Evolutionary conservation across 2,113 vertebrate genomes (phyloP).

Genomic region (Sula dactylatra): DNA sequence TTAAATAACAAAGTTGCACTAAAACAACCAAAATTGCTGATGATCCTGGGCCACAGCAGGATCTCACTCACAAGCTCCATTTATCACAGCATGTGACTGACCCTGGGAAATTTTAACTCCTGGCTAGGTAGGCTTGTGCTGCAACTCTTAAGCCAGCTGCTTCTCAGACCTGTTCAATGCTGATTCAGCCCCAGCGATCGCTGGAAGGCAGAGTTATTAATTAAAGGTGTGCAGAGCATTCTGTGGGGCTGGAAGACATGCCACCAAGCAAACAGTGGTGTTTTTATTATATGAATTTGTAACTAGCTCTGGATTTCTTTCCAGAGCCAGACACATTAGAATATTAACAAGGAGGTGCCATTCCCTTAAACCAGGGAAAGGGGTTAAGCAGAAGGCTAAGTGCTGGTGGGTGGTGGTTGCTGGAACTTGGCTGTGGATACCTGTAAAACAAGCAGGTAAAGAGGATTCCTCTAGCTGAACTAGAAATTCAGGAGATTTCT

Average conservation of each 20-base stretch:
- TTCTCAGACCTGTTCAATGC: neutral
- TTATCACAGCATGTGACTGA: neutral
- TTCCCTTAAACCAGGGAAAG: neutral
- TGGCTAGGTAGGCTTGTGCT: neutral
- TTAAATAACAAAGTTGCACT: neutral
- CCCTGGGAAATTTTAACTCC: neutral
- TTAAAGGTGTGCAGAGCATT: neutral
- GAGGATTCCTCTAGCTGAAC: neutral
- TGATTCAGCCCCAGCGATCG: neutral
- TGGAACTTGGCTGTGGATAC: neutral
- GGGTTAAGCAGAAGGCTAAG: neutral
- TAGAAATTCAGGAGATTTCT: neutral
- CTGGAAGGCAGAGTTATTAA: neutral
- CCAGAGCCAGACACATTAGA: neutral
- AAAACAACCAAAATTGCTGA: neutral
- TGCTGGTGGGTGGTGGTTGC: neutral
- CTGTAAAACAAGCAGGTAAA: neutral
- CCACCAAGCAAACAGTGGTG: neutral
- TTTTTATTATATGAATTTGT: neutral
- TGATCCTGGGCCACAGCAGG: neutral
- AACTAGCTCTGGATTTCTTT: neutral
- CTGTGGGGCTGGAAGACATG: neutral
- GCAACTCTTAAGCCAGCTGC: neutral
- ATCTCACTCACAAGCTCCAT: neutral
- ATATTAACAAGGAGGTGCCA: neutral